Base-by-base conservation (phyloP, 2,888 invertebrate species). In the Lithophane socia region DNA sequence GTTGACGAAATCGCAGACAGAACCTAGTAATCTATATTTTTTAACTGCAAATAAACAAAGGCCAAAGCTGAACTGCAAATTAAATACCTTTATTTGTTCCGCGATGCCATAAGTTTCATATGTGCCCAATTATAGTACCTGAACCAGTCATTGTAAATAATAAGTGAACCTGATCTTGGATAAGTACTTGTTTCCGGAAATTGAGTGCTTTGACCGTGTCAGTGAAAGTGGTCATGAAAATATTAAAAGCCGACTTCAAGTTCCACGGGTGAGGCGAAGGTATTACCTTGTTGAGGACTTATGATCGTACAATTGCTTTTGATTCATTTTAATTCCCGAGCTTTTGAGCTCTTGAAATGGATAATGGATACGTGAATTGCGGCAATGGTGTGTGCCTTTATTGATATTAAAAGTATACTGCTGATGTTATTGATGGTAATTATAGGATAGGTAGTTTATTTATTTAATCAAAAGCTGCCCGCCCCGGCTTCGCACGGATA, bases 141-240 rank as follows among this genome's bases (percentile, higher is more conserved):
- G n/a, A 72, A 66, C 64, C 61, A 66, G 54, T 64, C 61, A 73
- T 49, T 82, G 24, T 60, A 49, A 75, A 75, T 49, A 61, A 71
- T 21, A 64, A 81, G n/a, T 16, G 47, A 75, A 77, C 65, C 18
- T 68, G 67, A 74, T 77, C 65, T 82, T 79, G 68, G 75, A 63
- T 24, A 42, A 5, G 10, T 24, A 42, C 18, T 47, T 24, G 42
- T 69, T 75, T 81, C 75, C 86, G 81, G 70, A 68, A 52, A 71
- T 65, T 83, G 29, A 73, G 73, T n/a, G 58, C 29, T 76, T 70
- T 75, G 79, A 75, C 73, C 63, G 49, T 60, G 60, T 54, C 71
- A 74, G 66, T 71, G 75, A 82, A 79, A 84, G 70, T 73, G 24
- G 16, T 56, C 65, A 65, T 67, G 54, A 67, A 68, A 76, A 68